Base-by-base conservation (phyloP, 2,888 invertebrate genomes). In the Clepsis dumicolana region DNA sequence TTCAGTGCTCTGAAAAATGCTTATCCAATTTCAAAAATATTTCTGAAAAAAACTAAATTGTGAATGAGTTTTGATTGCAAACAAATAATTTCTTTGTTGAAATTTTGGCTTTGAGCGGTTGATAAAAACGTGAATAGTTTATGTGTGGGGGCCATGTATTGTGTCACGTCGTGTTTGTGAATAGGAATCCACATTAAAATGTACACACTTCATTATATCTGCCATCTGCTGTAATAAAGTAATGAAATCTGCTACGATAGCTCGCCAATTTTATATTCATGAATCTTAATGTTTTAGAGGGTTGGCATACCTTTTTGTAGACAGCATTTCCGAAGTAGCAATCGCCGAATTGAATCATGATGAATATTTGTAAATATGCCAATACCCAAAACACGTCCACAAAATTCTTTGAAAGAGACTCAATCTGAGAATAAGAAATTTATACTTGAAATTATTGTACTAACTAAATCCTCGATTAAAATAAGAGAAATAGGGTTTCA, bases 241-340 rank as follows among this genome's bases (percentile, higher is more conserved):
- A n/a, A n/a, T n/a, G n/a, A n/a, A n/a, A 3, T 29, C 29, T n/a
- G 35, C n/a, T 38, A 4, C n/a, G n/a, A 14, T 38, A 4, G 14
- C 14, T 38, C 4, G 4, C 0, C 14, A 4, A 14, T 38, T 38
- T 12, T 29, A 29, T 29, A n/a, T n/a, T n/a, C 8, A 29, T 29
- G 29, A 29, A 29, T 29, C 1, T 29, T 29, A 0, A 7, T 29
- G 29, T 29, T 29, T 38, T 38, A 38, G 4, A 38, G 38, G n/a
- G n/a, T 14, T n/a, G 38, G 54, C 57, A 70, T 77, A 88, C 89
- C 82, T 87, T 88, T 1, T 67, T 69, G 1, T 87, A 85, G 2
- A 89, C 72, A 1, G 75, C 68, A 66, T 85, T 83, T n/a, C 85
- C 88, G 59, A 83, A 86, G 66, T 85, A 87, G 64, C 85, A 86